A percentile compares a stretch with the other conserved stretches of the same genome.
These are phyloP conservation scores for Antechinus flavipes DNA, from an alignment of 2,113 vertebrate species.

Conservation along the genomic window DNA sequence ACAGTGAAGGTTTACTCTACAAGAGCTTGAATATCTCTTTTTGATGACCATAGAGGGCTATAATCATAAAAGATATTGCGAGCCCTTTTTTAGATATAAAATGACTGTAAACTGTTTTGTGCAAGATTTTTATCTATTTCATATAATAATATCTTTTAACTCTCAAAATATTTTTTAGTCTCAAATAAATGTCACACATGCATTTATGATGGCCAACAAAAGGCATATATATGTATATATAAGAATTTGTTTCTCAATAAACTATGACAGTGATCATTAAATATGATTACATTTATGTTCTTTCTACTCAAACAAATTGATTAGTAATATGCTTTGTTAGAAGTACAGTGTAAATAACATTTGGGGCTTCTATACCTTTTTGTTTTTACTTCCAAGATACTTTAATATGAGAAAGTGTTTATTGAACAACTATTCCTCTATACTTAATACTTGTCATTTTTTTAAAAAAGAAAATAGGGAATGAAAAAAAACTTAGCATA, in stretches of 20 bases:
- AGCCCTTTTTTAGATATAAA: constrained; percentile 69
- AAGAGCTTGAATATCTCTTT: constrained; percentile 20
- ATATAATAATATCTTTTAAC: background rate
- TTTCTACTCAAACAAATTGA: background rate
- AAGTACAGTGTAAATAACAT: background rate
- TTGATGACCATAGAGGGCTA: constrained; percentile 65
- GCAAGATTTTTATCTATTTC: constrained; percentile 39
- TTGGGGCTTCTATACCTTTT: background rate
- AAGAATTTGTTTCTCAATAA: background rate
- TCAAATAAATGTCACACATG: background rate
- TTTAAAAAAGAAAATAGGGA: background rate
- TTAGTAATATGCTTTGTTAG: background rate
- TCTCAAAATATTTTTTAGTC: background rate
- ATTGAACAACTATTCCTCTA: background rate
- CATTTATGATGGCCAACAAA: background rate
- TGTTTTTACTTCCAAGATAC: background rate
- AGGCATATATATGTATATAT: background rate
- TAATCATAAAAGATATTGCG: constrained; percentile 69
- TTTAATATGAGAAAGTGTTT: background rate
- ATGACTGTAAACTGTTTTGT: constrained; percentile 73
- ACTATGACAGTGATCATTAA: background rate
- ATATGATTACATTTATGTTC: background rate
- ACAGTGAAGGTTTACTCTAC: background rate
- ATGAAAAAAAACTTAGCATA: background rate
- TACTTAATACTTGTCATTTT: background rate